Evolutionary conservation across 2,113 vertebrate genomes (phyloP).

Genomic region (Tragelaphus buxtoni): DNA sequence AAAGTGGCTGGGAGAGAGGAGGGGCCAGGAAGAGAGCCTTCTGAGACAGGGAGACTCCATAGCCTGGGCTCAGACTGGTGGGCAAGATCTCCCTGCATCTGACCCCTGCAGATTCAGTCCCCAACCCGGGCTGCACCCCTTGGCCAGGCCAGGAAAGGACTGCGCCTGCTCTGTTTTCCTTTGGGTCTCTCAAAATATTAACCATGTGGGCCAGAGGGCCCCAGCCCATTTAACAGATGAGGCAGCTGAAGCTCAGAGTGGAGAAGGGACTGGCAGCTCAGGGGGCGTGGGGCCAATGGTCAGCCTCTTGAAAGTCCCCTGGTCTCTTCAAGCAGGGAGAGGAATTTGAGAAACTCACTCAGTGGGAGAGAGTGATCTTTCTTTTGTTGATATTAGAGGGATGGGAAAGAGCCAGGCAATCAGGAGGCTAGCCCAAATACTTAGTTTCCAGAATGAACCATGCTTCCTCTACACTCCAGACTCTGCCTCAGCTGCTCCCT

Average conservation of each 20-base stretch:
- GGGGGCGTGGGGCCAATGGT: neutral
- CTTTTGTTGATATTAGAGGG: neutral
- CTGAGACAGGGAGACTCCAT: neutral
- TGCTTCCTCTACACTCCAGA: neutral
- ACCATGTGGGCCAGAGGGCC: neutral
- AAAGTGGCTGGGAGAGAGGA: neutral
- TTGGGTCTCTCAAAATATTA: neutral
- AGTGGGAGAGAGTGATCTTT: neutral
- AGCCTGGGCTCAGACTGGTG: neutral
- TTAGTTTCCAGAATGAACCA: neutral
- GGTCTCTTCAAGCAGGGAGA: neutral
- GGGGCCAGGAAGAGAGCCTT: neutral
- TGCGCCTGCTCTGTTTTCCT: neutral
- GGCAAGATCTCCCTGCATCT: rapidly evolving
- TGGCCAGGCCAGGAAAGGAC: neutral
- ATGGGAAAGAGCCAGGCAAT: neutral
- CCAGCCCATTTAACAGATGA: neutral
- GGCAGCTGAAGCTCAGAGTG: neutral
- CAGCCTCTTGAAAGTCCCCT: neutral
- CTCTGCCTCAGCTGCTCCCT: neutral
- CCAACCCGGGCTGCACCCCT: neutral
- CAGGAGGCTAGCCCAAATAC: neutral
- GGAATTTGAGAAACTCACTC: neutral
- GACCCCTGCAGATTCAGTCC: neutral
- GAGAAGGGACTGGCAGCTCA: neutral